These are phyloP conservation scores for Chloroceryle inda DNA, from an alignment of 2,797 vertebrate species.

Conservation along the genomic window DNA sequence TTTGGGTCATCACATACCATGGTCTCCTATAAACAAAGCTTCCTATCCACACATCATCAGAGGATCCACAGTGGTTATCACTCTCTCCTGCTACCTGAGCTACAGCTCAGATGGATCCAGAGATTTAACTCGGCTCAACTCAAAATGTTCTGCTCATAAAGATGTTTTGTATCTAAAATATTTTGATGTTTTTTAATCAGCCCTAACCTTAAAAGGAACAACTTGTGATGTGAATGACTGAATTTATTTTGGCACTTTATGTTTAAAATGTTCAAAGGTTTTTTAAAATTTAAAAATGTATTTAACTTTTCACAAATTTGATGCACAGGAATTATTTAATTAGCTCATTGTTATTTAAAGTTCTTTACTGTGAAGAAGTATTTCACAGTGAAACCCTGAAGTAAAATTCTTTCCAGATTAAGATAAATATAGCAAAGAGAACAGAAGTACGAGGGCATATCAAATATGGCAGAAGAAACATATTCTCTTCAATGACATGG, in stretches of 20 bases:
- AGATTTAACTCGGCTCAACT: neutral
- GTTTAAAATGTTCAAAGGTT: neutral
- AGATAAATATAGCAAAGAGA: conserved; percentile 23
- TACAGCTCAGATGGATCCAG: neutral
- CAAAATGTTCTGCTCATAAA: neutral
- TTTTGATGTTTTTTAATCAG: neutral
- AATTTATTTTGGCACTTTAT: neutral
- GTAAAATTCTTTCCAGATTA: neutral
- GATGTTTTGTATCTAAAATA: neutral
- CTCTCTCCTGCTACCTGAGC: neutral
- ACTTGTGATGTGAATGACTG: neutral
- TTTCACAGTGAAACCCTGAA: neutral
- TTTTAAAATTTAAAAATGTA: neutral
- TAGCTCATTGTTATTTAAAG: neutral
- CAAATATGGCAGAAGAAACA: neutral
- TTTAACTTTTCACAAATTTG: neutral
- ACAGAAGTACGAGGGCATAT: neutral
- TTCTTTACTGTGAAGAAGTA: neutral
- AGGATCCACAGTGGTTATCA: neutral
- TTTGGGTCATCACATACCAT: neutral
- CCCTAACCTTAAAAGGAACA: neutral
- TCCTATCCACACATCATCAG: neutral
- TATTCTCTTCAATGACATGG: neutral
- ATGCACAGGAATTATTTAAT: neutral
- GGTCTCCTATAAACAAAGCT: neutral